A percentile compares a stretch with the other conserved stretches of the same genome.
phyloP scores from a whole-genome alignment of 2,888 invertebrate species.

The Dromius quadrimaculatus region DNA sequence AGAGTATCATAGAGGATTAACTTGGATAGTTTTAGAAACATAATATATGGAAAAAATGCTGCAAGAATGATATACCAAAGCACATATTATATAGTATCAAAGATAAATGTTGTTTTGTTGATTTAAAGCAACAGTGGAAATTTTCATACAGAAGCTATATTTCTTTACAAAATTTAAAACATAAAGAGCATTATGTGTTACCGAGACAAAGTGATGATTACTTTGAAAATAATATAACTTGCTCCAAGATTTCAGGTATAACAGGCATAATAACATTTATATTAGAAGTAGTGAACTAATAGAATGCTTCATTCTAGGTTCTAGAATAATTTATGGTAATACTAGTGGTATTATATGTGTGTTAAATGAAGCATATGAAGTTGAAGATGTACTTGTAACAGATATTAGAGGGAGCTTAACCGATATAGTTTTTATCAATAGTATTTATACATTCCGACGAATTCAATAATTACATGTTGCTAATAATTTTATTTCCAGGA shows the following conservation, averaged over 20 bases:
- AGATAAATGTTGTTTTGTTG: conserved; percentile 20
- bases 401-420: neutral
- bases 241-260: conserved; percentile 21
- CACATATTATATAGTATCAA: neutral
- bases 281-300: neutral
- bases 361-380: conserved; percentile 21
- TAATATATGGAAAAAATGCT: conserved; percentile 18
- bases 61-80: conserved; percentile 7
- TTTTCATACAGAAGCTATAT: neutral
- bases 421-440: conserved; percentile 14
- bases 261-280: too few relatives aligned
- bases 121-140: conserved; percentile 5
- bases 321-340: conserved; percentile 11
- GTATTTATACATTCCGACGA: neutral
- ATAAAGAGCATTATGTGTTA: neutral
- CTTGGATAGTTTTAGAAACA: conserved; percentile 11
- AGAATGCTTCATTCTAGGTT: neutral
- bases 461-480: neutral
- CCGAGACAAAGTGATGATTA: neutral
- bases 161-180: neutral
- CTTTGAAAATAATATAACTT: conserved; percentile 23
- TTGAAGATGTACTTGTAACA: conserved; percentile 16
- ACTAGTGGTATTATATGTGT: conserved; percentile 17
- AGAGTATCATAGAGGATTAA: neutral
- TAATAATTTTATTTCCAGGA: neutral